A percentile compares a stretch with the other conserved stretches of the same genome.
phyloP scores from a whole-genome alignment of 2,888 invertebrate species.

The Drosophila leonis region DNA sequence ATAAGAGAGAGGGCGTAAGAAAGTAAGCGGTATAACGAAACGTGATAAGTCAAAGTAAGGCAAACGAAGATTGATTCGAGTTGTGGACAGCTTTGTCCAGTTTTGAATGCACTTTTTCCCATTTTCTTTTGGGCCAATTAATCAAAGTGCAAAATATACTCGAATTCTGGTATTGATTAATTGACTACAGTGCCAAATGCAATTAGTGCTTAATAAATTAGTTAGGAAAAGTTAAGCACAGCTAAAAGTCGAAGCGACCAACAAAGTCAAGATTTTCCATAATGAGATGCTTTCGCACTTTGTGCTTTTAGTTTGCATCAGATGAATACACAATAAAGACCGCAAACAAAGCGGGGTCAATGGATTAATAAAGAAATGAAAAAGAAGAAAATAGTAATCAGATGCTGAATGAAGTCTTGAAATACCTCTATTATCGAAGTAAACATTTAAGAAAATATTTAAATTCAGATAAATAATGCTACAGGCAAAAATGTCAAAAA shows the following conservation, averaged over 20 bases:
- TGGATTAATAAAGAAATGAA: not conserved
- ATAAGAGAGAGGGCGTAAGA: not conserved
- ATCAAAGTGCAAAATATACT: conserved; percentile 65
- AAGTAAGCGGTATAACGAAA: conserved; percentile 12
- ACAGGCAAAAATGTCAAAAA: too few relatives aligned
- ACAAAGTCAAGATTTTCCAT: conserved; percentile 20
- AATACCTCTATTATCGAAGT: too few relatives aligned
- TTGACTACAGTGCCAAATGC: conserved; percentile 66
- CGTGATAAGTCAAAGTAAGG: conserved; percentile 54
- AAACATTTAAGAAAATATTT: not conserved
- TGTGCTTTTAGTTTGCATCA: not conserved
- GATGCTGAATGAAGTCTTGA: not conserved
- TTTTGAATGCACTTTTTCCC: conserved; percentile 65
- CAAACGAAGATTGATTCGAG: conserved; percentile 78
- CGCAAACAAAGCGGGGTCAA: not conserved
- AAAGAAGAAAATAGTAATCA: not conserved
- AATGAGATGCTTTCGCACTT: conserved; percentile 36
- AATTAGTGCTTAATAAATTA: conserved; percentile 74
- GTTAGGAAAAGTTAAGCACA: conserved; percentile 44
- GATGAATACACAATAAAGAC: conserved; percentile 19
- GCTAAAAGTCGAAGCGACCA: conserved; percentile 17
- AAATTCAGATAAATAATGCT: not conserved
- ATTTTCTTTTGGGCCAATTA: conserved; percentile 53
- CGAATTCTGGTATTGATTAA: conserved; percentile 65
- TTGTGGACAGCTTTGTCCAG: conserved; percentile 65